A percentile compares a stretch with the other conserved stretches of the same genome.
Evolutionary conservation across 1,140 invertebrate species (phyloP).

Genomic region (Phocides pigmalion): DNA sequence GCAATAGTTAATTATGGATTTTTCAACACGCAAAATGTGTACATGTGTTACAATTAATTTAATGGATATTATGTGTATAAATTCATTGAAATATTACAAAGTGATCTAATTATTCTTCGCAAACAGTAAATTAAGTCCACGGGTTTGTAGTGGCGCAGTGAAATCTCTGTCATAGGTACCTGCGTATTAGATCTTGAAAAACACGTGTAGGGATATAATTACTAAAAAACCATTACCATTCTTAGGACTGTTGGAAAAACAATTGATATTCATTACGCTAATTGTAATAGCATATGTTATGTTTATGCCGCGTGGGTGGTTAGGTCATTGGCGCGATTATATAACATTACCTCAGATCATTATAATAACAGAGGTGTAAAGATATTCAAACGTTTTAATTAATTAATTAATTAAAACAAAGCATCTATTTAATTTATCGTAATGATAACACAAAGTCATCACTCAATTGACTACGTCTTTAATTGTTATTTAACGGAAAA

Average conservation of each 20-base stretch:
- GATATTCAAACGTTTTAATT: not conserved
- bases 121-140: constrained; percentile 56
- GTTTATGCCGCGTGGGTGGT: constrained; percentile 25
- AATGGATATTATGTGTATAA: constrained; percentile 4
- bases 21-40: not conserved
- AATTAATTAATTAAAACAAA: constrained; percentile 10
- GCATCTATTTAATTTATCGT: too few relatives aligned
- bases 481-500: too few relatives aligned
- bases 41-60: too few relatives aligned
- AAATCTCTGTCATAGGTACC: constrained; percentile 13
- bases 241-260: constrained; percentile 23
- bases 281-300: constrained; percentile 34
- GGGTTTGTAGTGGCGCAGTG: constrained; percentile 47
- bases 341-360: constrained; percentile 4
- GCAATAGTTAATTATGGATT: not conserved
- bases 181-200: constrained; percentile 36
- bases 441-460: not conserved
- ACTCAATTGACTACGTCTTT: too few relatives aligned
- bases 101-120: constrained; percentile 29
- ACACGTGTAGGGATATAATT: constrained; percentile 37
- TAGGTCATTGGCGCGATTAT: constrained; percentile 29
- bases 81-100: constrained; percentile 21
- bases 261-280: constrained; percentile 32
- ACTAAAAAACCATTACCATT: constrained; percentile 29
- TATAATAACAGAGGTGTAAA: not conserved